Conservation (phyloP, 2,113 vertebrate species). For the Oreocharis arfaki region DNA sequence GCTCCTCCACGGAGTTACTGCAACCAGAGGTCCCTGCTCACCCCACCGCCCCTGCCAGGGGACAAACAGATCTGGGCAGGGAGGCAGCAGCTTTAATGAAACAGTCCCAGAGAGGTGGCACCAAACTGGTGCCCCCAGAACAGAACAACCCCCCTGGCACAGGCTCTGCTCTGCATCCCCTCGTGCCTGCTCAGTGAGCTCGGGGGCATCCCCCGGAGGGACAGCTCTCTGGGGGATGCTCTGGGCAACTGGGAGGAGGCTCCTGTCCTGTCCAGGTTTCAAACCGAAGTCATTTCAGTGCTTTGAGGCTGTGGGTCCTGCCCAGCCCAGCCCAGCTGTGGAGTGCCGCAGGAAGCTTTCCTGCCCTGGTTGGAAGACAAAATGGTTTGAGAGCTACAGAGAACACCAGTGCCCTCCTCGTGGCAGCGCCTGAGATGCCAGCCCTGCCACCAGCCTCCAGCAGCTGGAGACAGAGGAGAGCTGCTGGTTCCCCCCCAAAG, state of each 20-base stretch:
- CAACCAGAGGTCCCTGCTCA: background rate
- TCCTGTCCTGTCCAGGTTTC: background rate
- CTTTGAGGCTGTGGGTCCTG: background rate
- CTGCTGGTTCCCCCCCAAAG: background rate
- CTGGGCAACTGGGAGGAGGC: background rate
- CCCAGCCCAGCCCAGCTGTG: background rate
- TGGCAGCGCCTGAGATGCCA: background rate
- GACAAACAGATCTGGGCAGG: background rate
- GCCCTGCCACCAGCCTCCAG: background rate
- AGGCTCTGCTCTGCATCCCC: background rate
- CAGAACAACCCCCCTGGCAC: background rate
- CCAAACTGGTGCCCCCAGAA: background rate
- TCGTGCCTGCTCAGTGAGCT: rapidly evolving
- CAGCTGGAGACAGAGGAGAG: background rate
- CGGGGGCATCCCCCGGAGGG: background rate
- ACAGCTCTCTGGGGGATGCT: background rate
- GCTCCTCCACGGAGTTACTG: background rate
- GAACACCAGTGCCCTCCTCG: background rate
- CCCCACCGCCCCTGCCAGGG: background rate
- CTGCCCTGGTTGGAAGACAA: background rate
- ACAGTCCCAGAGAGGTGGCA: background rate
- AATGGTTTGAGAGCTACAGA: background rate
- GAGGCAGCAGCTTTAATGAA: background rate
- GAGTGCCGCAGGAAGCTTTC: background rate
- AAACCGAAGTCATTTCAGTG: background rate